Base-by-base conservation (phyloP, 1,140 invertebrate species). In the Dysdera silvatica region DNA sequence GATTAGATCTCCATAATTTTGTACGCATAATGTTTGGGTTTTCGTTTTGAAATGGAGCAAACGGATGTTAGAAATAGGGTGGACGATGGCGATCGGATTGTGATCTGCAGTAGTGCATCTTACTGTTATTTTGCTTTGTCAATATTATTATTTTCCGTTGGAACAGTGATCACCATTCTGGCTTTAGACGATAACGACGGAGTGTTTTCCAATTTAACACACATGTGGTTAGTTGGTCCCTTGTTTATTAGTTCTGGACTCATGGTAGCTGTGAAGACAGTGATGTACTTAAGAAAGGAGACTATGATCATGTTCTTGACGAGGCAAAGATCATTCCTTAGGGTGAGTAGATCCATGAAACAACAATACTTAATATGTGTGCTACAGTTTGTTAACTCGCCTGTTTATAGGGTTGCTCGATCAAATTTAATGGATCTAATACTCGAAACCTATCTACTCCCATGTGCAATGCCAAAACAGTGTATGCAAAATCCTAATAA, bases 141-240 rank as follows among this genome's bases (percentile, higher is more conserved):
- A 26, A 77, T 83, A 71, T 77, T 83, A 35, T 73, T 85, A 41
- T 83, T 84, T 74, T 80, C 81, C 16, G 79, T 84, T 45, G 83
- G 83, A 33, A 82, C 82, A 33, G 79, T 82, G 23, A 82, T 85
- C 56, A 84, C 83, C 49, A 80, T 84, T 47, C 72, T 84, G 23
- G 82, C 83, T 29, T 73, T 84, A 49, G 82, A 82, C 55, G 81
- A 81, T 68, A 77, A 78, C 24, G 79, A 82, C 74, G 79, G 80
- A 55, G 75, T 83, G 60, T 78, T 82, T 64, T 79, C 74, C 40
- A 80, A 81, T 74, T 74, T 85, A 49, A 82, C 63, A 55, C 82
- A 84, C 74, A 83, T 84, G 82, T 85, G 83, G 83, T 76, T 84
- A 7, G 81, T 84, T 20, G 84, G 83, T 63, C 83, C 83, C 14